Percentiles rank a stretch among this genome's conserved stretches.
Conservation (phyloP, 2,113 vertebrate species). For the Empidonax traillii region DNA sequence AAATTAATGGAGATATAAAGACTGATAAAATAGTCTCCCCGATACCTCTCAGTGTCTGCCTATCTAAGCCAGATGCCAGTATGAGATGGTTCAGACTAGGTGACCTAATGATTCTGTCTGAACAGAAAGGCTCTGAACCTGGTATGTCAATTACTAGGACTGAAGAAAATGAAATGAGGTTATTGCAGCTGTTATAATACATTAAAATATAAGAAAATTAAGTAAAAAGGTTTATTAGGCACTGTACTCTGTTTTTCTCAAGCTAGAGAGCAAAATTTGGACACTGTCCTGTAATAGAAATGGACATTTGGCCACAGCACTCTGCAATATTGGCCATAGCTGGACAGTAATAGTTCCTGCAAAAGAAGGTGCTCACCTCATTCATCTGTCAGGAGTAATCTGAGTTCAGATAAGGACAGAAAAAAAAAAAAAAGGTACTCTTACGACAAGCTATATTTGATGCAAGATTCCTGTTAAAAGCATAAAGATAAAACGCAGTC, state of each 20-base stretch:
- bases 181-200: not conserved
- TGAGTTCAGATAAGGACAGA: not conserved
- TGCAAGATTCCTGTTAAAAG: not conserved
- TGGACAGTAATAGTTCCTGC: not conserved
- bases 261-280: not conserved
- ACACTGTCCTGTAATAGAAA: not conserved
- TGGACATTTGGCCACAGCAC: not conserved
- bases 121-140: not conserved
- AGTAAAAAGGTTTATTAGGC: not conserved
- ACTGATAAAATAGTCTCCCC: not conserved
- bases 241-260: not conserved
- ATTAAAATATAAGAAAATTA: not conserved
- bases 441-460: not conserved
- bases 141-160: not conserved
- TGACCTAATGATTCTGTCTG: not conserved
- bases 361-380: not conserved
- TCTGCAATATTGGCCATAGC: not conserved
- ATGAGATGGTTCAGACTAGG: not conserved
- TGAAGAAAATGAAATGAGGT: not conserved
- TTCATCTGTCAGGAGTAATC: not conserved
- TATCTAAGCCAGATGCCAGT: not conserved
- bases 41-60: not conserved
- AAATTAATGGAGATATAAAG: not conserved
- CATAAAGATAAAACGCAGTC: not conserved
- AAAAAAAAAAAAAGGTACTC: not conserved